Percentiles rank a stretch among this genome's conserved stretches.
Conservation (phyloP, 53 echinoderm and acorn worm genomes). For the Luidia sarsii region DNA sequence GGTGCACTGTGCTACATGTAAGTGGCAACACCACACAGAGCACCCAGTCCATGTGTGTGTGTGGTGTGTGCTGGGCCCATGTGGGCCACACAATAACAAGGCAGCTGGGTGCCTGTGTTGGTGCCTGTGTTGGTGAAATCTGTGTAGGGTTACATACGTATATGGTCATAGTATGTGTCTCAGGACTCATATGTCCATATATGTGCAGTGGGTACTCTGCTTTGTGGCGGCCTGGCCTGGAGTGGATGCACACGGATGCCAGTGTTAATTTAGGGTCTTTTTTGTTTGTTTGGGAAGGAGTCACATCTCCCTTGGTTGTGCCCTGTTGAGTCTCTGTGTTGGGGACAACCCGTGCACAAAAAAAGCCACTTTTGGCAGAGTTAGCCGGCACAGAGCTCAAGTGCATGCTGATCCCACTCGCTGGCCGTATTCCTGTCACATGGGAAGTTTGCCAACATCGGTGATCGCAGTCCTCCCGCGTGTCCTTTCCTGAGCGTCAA, state of each 20-base stretch:
- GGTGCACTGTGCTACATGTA: too few relatives aligned
- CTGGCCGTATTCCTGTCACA: not conserved
- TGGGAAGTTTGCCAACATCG: slow-evolving; percentile 1
- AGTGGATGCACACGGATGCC: not conserved
- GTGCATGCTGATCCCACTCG: too few relatives aligned
- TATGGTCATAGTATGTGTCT: slow-evolving; percentile 9
- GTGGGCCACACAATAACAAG: too few relatives aligned
- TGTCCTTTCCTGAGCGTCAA: not conserved
- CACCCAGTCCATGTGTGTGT: too few relatives aligned
- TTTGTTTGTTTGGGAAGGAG: not conserved
- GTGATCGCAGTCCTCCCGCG: not conserved
- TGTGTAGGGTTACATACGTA: too few relatives aligned
- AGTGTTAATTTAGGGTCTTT: not conserved
- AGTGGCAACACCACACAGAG: too few relatives aligned
- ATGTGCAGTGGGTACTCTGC: not conserved
- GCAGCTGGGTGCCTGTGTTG: too few relatives aligned
- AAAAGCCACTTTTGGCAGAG: too few relatives aligned
- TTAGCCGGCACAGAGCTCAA: not conserved
- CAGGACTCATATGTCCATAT: not conserved
- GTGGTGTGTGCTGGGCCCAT: too few relatives aligned
- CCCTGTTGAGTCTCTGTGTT: too few relatives aligned
- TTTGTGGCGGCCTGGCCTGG: not conserved
- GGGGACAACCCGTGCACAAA: too few relatives aligned
- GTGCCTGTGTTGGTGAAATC: too few relatives aligned
- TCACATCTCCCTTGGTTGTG: not conserved